Evolutionary conservation across 2,888 invertebrate genomes (phyloP).

Genomic region (Cenopis cana): DNA sequence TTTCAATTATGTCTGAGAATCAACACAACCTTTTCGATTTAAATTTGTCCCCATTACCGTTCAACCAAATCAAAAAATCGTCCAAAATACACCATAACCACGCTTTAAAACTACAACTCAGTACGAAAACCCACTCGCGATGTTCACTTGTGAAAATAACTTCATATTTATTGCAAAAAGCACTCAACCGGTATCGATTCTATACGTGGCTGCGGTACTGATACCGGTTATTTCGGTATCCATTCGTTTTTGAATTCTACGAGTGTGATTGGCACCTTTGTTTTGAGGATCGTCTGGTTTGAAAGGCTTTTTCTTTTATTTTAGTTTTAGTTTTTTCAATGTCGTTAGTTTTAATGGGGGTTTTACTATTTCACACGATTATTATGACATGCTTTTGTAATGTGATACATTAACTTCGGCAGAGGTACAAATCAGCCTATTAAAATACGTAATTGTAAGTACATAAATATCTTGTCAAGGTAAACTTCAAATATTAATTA

Average conservation of each 20-base stretch:
- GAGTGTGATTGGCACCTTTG: conserved; percentile 23
- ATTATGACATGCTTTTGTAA: neutral
- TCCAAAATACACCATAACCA: too few species aligned
- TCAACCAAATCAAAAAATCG: too few species aligned
- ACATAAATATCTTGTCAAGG: too few species aligned
- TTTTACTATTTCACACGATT: neutral
- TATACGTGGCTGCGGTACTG: conserved; percentile 50
- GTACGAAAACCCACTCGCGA: conserved; percentile 35
- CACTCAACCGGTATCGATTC: conserved; percentile 52
- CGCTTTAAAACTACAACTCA: conserved; percentile 25
- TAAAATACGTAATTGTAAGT: too few species aligned
- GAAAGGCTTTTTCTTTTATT: conserved; percentile 11
- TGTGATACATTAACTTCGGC: neutral
- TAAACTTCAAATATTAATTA: too few species aligned
- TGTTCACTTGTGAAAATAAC: conserved; percentile 42
- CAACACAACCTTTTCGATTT: too few species aligned
- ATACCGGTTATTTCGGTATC: conserved; percentile 26
- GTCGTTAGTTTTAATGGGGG: neutral
- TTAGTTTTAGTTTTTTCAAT: conserved; percentile 12
- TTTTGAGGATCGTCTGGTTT: conserved; percentile 6
- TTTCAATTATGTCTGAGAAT: too few species aligned
- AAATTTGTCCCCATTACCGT: too few species aligned
- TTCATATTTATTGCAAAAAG: conserved; percentile 53
- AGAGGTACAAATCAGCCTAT: too few species aligned
- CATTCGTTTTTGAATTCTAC: conserved; percentile 9